Evolutionary conservation across 2,113 vertebrate genomes (phyloP).

Genomic region (Ceyx melanurus): DNA sequence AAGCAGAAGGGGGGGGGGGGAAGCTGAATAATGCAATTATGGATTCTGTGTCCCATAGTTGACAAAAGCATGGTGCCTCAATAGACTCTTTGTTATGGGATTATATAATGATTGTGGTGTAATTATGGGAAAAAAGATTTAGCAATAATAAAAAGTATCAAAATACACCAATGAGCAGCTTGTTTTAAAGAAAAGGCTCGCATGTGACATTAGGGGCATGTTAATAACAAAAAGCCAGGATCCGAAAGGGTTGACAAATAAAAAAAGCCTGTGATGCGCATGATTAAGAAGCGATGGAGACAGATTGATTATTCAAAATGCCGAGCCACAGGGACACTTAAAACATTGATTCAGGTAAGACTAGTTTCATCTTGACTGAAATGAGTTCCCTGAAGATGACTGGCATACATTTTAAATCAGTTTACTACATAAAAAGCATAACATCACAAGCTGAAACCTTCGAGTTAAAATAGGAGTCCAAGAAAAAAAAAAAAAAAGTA

Average conservation of each 20-base stretch:
- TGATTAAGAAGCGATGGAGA: slow-evolving; percentile 85
- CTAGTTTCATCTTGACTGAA: slow-evolving; percentile 81
- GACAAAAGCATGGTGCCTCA: slow-evolving; percentile 96
- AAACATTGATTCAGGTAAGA: slow-evolving; percentile 87
- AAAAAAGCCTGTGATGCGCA: slow-evolving; percentile 78
- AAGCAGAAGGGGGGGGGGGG: slow-evolving; percentile 56
- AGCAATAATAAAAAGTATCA: slow-evolving; percentile 94
- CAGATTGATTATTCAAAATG: slow-evolving; percentile 92
- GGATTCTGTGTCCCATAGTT: slow-evolving; percentile 93
- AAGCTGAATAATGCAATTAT: slow-evolving; percentile 95
- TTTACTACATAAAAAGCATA: slow-evolving; percentile 68
- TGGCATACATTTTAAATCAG: slow-evolving; percentile 74
- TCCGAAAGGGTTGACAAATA: slow-evolving; percentile 86
- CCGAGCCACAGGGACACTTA: slow-evolving; percentile 84
- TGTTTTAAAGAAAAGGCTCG: slow-evolving; percentile 85
- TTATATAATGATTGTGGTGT: slow-evolving; percentile 99
- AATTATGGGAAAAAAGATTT: slow-evolving; percentile 93
- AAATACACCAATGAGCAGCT: slow-evolving; percentile 85
- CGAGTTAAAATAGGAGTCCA: slow-evolving; percentile 49
- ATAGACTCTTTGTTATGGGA: slow-evolving; percentile 98
- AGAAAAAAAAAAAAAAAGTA: neutral
- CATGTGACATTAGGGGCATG: slow-evolving; percentile 81
- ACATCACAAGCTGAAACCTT: slow-evolving; percentile 53
- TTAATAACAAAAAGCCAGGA: slow-evolving; percentile 79
- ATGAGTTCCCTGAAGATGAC: slow-evolving; percentile 77